A percentile compares a stretch with the other conserved stretches of the same genome.
Evolutionary conservation across 2,888 invertebrate genomes (phyloP).

Genomic region (Alcis repandata): DNA sequence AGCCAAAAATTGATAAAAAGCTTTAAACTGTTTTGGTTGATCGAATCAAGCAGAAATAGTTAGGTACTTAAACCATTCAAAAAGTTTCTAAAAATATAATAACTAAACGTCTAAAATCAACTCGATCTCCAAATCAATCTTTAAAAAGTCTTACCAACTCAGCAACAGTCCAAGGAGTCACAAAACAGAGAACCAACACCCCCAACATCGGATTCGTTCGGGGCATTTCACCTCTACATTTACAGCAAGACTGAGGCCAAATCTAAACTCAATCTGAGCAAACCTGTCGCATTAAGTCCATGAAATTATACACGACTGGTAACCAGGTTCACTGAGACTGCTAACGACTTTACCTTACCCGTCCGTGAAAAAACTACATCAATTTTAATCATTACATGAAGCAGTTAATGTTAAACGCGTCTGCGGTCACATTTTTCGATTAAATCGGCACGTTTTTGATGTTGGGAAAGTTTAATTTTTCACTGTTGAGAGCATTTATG

Average conservation of each 20-base stretch:
- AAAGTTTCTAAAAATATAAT: too few relatives aligned
- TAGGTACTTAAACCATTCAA: too few relatives aligned
- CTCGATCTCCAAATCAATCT: too few relatives aligned
- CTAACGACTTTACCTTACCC: not conserved
- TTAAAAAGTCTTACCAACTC: conserved; percentile 11
- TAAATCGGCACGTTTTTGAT: not conserved
- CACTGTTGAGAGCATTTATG: not conserved
- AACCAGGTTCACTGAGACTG: conserved; percentile 7
- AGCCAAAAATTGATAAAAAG: too few relatives aligned
- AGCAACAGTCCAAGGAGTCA: conserved; percentile 15
- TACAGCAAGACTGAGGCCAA: conserved; percentile 8
- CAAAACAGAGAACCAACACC: conserved; percentile 2
- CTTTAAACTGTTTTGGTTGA: too few relatives aligned
- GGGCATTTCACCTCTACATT: conserved; percentile 20
- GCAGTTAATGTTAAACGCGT: conserved; percentile 3
- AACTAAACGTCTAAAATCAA: too few relatives aligned
- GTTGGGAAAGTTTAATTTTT: not conserved
- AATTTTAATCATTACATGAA: conserved; percentile 15
- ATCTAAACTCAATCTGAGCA: conserved; percentile 7
- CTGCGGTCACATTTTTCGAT: not conserved
- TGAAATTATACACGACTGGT: conserved; percentile 26
- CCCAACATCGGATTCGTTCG: not conserved
- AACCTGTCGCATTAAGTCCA: conserved; percentile 17
- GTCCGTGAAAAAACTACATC: not conserved
- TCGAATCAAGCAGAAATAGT: too few relatives aligned